These are phyloP conservation scores for Loriculus beryllinus DNA, from an alignment of 2,797 vertebrate genomes.

Conservation along the genomic window DNA sequence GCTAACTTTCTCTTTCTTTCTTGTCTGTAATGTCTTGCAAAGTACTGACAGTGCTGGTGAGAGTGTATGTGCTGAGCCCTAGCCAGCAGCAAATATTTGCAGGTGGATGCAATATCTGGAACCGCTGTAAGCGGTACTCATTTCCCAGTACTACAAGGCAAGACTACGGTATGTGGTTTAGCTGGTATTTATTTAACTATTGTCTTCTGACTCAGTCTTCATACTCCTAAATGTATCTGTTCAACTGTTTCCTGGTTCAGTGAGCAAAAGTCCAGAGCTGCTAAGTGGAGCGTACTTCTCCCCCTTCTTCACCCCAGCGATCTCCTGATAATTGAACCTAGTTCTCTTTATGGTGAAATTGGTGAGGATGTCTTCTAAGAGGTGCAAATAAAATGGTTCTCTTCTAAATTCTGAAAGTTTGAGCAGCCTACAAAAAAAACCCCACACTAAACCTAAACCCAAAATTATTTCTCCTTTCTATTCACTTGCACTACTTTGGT, in stretches of 20 bases:
- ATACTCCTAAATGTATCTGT: neutral
- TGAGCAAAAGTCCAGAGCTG: neutral
- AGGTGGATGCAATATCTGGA: conserved; percentile 44
- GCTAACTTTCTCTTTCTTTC: neutral
- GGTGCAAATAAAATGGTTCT: neutral
- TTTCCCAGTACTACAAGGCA: conserved; percentile 22
- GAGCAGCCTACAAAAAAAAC: neutral
- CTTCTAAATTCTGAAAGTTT: neutral
- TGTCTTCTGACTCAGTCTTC: conserved; percentile 39
- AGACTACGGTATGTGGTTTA: conserved; percentile 15
- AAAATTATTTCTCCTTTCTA: neutral
- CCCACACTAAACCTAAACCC: too few relatives aligned
- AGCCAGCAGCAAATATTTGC: conserved; percentile 25
- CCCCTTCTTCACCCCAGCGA: neutral
- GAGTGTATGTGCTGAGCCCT: neutral
- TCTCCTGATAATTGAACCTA: neutral
- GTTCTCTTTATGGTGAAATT: neutral
- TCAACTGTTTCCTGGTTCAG: conserved; percentile 31
- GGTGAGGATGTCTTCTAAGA: neutral
- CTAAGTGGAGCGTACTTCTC: neutral
- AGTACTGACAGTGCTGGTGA: neutral
- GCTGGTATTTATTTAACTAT: conserved; percentile 48
- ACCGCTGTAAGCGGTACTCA: neutral
- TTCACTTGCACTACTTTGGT: neutral
- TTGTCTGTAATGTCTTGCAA: neutral